A percentile compares a stretch with the other conserved stretches of the same genome.
Evolutionary conservation across 2,888 invertebrate species (phyloP).

Genomic region (Listrodromus nycthemerus): DNA sequence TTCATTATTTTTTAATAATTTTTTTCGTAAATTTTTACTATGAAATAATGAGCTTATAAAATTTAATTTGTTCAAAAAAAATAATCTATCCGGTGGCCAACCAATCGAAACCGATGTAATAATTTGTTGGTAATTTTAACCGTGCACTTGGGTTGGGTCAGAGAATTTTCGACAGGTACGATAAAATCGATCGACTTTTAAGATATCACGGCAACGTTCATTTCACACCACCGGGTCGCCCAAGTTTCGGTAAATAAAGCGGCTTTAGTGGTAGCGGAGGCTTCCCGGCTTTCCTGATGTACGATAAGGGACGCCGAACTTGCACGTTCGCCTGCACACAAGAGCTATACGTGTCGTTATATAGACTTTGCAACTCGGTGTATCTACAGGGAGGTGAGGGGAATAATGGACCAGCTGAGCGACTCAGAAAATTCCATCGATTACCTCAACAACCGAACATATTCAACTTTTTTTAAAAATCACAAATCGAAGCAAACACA

Average conservation of each 20-base stretch:
- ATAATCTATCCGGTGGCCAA: background rate
- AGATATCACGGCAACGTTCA: conserved; percentile 12
- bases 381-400: background rate
- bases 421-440: background rate
- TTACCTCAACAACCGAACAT: background rate
- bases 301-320: background rate
- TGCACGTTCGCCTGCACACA: background rate
- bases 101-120: too few species aligned
- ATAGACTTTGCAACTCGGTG: background rate
- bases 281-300: background rate
- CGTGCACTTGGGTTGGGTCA: background rate
- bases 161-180: background rate
- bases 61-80: too few species aligned
- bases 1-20: too few species aligned
- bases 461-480: background rate
- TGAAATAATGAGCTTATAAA: too few species aligned
- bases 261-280: background rate
- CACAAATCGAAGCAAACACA: background rate
- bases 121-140: background rate
- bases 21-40: too few species aligned
- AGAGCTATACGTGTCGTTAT: background rate
- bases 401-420: background rate
- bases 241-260: background rate
- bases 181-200: conserved; percentile 8
- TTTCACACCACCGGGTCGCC: conserved; percentile 17